Base-by-base conservation (phyloP, 2,888 invertebrate species). In the Pollenia labialis region DNA sequence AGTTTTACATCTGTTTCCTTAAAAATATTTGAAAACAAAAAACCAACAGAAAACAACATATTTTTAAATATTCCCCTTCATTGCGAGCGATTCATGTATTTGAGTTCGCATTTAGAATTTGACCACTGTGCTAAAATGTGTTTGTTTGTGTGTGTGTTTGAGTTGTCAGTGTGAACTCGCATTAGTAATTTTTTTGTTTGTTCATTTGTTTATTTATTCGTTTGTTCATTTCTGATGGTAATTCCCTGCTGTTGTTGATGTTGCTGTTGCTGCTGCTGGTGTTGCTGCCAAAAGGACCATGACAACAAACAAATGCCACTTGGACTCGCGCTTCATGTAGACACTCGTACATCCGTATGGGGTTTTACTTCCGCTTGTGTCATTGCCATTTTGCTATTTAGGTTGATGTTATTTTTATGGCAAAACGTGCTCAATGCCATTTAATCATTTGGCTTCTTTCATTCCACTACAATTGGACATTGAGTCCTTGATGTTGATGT, bases 331-430 rank as follows among this genome's bases (percentile, higher is more conserved):
- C 40, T 82, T 54, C 18, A 48, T 3, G 8, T 32, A 32, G 32
- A 32, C 32, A 32, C 32, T 32, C 32, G 32, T 40, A 56, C 42
- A 71, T 82, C 44, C 75, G 48, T 60, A 18, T 60, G 69, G 46
- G 52, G 40, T 54, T 69, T 72, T 56, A 69, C 82, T 76, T 82
- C 82, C 82, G 76, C 40, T 69, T 46, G 16, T 81, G 52, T 40
- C 75, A 58, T 72, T 18, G 32, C 32, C 12, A 58, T 14, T 68
- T n/a, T 69, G 68, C 69, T 62, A 6, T 42, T 62, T 69, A 76
- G 76, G 54, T 76, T 74, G 68, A 52, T 80, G 74, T 80, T 79
- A 62, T 74, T 80, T 74, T 80, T 68, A 85, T 75, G 46, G 18
- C 50, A 14, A 68, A 84, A 68, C 79, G 66, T 84, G 58, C 60